Conservation (phyloP, 2,113 vertebrate species). For the Alligator mississippiensis region DNA sequence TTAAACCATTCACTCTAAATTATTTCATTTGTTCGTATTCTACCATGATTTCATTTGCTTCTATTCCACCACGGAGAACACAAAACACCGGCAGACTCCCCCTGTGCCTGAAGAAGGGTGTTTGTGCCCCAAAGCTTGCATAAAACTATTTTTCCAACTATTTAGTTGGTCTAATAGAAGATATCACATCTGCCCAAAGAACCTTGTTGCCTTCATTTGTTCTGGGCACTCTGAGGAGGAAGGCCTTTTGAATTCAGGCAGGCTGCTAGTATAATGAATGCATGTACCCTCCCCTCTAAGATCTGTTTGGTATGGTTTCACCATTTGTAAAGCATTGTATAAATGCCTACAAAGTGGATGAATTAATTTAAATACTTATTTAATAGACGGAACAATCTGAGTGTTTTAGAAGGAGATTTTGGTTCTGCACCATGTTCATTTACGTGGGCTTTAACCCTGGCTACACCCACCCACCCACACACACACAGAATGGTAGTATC, state of each 20-base stretch:
- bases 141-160: too few species aligned
- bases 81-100: too few species aligned
- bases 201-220: conserved; percentile 41
- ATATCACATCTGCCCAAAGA: too few species aligned
- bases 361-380: conserved; percentile 56
- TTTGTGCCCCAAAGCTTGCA: too few species aligned
- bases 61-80: too few species aligned
- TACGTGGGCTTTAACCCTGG: conserved; percentile 19
- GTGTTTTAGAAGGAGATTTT: neutral
- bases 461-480: neutral
- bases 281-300: conserved; percentile 17
- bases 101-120: too few species aligned
- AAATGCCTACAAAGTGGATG: conserved; percentile 20
- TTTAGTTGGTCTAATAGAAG: too few species aligned
- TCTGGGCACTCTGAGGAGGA: conserved; percentile 54
- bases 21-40: conserved; percentile 55
- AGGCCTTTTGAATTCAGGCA: conserved; percentile 32
- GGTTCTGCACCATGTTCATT: neutral
- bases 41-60: too few species aligned
- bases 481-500: neutral
- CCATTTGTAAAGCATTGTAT: conserved; percentile 39
- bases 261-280: conserved; percentile 3
- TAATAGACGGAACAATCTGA: conserved; percentile 44
- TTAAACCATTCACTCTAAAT: conserved; percentile 63
- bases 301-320: conserved; percentile 49